A percentile compares a stretch with the other conserved stretches of the same genome.
Conservation (phyloP, 2,113 vertebrate genomes). For the Limnothrissa miodon region DNA sequence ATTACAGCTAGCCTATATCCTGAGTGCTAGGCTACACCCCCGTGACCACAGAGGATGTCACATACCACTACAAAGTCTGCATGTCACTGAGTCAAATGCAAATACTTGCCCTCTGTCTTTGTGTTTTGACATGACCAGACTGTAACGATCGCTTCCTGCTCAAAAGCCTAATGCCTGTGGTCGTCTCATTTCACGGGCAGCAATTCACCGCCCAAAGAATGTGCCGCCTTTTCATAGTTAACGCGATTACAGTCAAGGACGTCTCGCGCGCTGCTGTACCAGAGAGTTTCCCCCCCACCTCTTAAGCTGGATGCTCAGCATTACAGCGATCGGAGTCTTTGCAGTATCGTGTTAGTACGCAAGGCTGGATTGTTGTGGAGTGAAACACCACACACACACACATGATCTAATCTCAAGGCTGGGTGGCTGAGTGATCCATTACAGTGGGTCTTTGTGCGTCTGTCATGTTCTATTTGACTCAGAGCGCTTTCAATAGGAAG, state of each 20-base stretch:
- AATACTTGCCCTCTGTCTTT: not conserved
- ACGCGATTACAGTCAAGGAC: constrained; percentile 4
- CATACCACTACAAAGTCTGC: not conserved
- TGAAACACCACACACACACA: not conserved
- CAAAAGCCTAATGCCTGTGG: not conserved
- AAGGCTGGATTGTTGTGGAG: not conserved
- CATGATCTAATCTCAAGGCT: not conserved
- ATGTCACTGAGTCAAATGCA: not conserved
- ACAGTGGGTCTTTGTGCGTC: not conserved
- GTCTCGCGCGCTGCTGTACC: not conserved
- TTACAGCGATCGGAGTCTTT: not conserved
- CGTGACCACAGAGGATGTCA: not conserved
- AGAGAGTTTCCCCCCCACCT: not conserved
- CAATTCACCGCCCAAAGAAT: not conserved
- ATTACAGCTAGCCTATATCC: not conserved
- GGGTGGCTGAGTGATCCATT: not conserved
- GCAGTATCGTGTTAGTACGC: not conserved
- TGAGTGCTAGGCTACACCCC: not conserved
- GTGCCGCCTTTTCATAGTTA: not conserved
- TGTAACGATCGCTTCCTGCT: not conserved
- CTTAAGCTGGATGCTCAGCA: not conserved
- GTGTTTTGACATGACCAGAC: not conserved
- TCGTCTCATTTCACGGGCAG: not conserved
- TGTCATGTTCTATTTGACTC: not conserved
- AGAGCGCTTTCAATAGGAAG: not conserved